Conservation (phyloP, 2,797 vertebrate genomes). For the Bryconaethiops microstoma region DNA sequence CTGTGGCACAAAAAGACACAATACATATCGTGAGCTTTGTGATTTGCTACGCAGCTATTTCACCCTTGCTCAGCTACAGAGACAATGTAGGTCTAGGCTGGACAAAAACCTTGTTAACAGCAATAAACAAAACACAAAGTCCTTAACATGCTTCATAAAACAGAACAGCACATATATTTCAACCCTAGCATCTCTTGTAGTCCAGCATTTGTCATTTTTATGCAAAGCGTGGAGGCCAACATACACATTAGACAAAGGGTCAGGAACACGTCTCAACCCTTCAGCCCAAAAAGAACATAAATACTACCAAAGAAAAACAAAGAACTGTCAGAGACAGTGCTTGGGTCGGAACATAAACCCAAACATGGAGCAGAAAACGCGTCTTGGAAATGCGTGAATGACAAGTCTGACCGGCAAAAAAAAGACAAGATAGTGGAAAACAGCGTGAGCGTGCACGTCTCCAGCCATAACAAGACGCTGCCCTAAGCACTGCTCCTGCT, state of each 20-base stretch:
- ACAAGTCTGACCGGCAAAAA: constrained; percentile 36
- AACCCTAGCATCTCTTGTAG: constrained; percentile 27
- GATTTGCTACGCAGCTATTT: neutral
- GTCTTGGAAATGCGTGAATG: constrained; percentile 35
- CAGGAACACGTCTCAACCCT: constrained; percentile 47
- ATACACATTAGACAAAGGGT: constrained; percentile 53
- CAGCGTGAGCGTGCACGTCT: constrained; percentile 37
- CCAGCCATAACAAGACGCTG: constrained; percentile 45
- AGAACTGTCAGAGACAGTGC: constrained; percentile 38
- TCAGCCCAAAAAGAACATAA: constrained; percentile 51
- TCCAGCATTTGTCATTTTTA: constrained; percentile 47
- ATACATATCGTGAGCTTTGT: neutral
- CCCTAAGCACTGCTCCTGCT: constrained; percentile 45
- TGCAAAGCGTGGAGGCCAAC: constrained; percentile 44
- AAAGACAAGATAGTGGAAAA: constrained; percentile 50
- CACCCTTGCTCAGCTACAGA: constrained; percentile 2
- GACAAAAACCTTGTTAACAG: constrained; percentile 48
- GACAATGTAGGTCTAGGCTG: constrained; percentile 26
- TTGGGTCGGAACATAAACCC: constrained; percentile 6
- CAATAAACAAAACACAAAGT: constrained; percentile 54
- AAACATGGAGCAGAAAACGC: neutral
- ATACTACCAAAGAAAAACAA: constrained; percentile 54
- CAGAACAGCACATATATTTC: constrained; percentile 49
- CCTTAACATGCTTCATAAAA: constrained; percentile 49
- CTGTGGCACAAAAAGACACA: neutral